Conservation (phyloP, 2,797 vertebrate species). For the Cheirogaleus major region DNA sequence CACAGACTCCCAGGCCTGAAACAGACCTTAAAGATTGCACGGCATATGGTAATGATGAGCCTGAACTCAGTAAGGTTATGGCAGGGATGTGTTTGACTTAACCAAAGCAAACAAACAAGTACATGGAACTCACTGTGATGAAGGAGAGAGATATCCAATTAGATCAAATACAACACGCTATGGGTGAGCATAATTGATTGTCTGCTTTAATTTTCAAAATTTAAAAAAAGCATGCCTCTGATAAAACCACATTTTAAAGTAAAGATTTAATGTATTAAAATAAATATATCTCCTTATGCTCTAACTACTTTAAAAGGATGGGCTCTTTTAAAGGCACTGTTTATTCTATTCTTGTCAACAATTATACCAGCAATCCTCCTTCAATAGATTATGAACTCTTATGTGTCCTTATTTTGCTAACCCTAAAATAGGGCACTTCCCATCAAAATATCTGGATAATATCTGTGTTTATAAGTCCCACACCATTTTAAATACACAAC, state of each 20-base stretch:
- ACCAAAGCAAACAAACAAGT: background rate
- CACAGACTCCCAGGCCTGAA: background rate
- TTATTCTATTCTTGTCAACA: conserved; percentile 21
- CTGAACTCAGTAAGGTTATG: background rate
- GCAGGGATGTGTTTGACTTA: background rate
- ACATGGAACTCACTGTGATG: background rate
- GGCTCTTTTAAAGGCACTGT: background rate
- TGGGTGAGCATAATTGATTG: background rate
- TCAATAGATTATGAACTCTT: background rate
- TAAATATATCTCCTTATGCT: background rate
- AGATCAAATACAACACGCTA: background rate
- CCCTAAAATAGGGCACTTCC: background rate
- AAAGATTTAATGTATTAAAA: background rate
- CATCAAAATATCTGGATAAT: background rate
- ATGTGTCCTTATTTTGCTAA: background rate
- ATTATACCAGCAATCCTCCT: background rate
- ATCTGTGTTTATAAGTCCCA: background rate
- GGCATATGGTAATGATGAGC: background rate
- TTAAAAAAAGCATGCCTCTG: background rate
- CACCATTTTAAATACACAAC: conserved; percentile 14
- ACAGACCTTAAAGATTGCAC: background rate
- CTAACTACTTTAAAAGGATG: background rate
- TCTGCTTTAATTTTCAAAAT: background rate
- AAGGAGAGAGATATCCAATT: background rate
- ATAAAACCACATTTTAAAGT: conserved; percentile 23